phyloP scores from a whole-genome alignment of 2,113 vertebrate genomes.

The Daboia siamensis region DNA sequence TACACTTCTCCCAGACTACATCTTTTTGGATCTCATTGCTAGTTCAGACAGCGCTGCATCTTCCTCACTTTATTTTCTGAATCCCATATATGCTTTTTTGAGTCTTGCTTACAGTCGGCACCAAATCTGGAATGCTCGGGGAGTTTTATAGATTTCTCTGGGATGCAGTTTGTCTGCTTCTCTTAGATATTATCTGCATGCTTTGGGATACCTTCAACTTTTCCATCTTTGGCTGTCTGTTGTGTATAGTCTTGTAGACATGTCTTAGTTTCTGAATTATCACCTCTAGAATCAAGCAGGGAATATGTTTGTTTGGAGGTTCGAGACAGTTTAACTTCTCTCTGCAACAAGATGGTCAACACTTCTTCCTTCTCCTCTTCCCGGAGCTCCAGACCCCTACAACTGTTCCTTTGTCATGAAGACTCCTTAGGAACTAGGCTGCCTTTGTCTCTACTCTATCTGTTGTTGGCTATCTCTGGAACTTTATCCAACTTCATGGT shows the following conservation, averaged over 20 bases:
- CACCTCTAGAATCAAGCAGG: constrained; percentile 26
- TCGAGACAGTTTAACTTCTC: constrained; percentile 47
- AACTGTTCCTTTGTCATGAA: constrained; percentile 73
- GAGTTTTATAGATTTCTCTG: not conserved
- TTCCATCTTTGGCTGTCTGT: constrained; percentile 8
- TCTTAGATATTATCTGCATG: constrained; percentile 26
- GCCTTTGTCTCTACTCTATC: constrained; percentile 75
- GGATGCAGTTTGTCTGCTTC: not conserved
- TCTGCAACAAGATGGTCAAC: constrained; percentile 73
- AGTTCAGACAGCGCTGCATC: constrained; percentile 1
- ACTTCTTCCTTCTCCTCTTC: constrained; percentile 12
- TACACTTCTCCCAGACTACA: not conserved
- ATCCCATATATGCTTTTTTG: constrained; percentile 1
- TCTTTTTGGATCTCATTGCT: not conserved
- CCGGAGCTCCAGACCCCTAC: constrained; percentile 67
- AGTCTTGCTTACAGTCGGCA: not conserved
- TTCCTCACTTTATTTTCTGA: not conserved
- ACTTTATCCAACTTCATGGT: constrained; percentile 83
- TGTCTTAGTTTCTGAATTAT: not conserved
- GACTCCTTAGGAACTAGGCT: constrained; percentile 71
- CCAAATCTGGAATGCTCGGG: not conserved
- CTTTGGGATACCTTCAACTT: not conserved
- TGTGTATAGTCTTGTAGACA: not conserved
- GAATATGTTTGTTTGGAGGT: constrained; percentile 55
- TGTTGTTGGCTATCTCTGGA: constrained; percentile 77